Evolutionary conservation across 2,797 vertebrate species (phyloP).

Genomic region (Gallinago nigripennis): DNA sequence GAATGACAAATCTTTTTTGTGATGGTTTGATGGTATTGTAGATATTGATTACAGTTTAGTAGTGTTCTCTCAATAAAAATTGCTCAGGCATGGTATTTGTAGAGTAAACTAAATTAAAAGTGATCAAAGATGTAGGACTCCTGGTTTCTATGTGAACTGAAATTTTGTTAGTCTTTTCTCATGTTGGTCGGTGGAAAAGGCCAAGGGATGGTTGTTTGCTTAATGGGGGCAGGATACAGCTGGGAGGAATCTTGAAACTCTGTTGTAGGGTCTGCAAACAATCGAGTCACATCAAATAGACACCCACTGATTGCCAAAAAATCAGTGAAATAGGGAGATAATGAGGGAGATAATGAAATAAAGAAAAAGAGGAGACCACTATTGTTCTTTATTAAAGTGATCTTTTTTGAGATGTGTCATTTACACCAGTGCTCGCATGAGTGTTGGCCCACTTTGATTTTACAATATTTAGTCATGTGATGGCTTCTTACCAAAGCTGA

Average conservation of each 20-base stretch:
- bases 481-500: conserved; percentile 26
- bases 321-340: conserved; percentile 42
- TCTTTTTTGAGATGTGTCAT: conserved; percentile 4
- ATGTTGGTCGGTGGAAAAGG: neutral
- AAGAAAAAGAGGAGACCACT: conserved; percentile 12
- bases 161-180: conserved; percentile 4
- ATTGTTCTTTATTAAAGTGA: neutral
- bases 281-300: conserved; percentile 53
- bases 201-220: conserved; percentile 25
- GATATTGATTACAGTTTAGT: neutral
- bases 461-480: neutral
- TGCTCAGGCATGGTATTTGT: neutral
- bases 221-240: conserved; percentile 49
- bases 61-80: neutral
- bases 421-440: neutral
- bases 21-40: neutral
- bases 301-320: conserved; percentile 55
- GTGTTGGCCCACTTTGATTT: neutral
- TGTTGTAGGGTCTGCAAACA: conserved; percentile 20
- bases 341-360: conserved; percentile 26
- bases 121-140: neutral
- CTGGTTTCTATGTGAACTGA: neutral
- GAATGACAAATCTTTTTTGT: neutral
- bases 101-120: neutral
- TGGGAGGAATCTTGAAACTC: conserved; percentile 46